Evolutionary conservation across 2,888 invertebrate genomes (phyloP), one percentile per base, ranked within the genome.

Genomic region (Coenonympha glycerion): DNA sequence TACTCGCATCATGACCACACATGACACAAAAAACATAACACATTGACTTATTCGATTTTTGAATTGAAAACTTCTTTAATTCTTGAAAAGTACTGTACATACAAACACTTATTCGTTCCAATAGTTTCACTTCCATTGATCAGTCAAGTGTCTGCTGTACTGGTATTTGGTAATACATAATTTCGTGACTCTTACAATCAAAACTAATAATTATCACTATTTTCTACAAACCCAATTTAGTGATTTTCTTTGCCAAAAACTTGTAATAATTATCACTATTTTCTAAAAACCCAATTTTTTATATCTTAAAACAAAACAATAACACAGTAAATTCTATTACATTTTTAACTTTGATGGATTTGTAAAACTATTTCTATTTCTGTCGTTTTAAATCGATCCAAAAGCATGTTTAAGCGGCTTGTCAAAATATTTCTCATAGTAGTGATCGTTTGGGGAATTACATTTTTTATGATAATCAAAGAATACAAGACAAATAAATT

Each of bases 381-480:
- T n/a, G n/a, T n/a, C n/a, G n/a, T n/a, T n/a, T n/a, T n/a, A n/a
- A n/a, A n/a, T n/a, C n/a, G 3, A 15, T 31, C 31, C 15, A 31
- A 21, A 42, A 53, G 18, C 15, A 57, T 56, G 55, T 47, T 59
- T 8, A 63, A 59, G 41, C 62, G 58, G 39, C 37, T 52, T 19
- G 44, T 65, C 1, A 66, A 68, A 60, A 45, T 66, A 13, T 56
- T 78, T 3, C 18, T 47, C 3, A n/a, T 71, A 0, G 9, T 72
- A 1, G 39, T 66, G 3, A 11, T 65, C 0, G 60, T 77, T 49
- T 79, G 76, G 78, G 6, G 68, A 3, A 63, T 72, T 6, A 68
- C 73, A 0, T 53, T 73, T 18, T 31, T 73, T 9, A 65, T 69
- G 2, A 63, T 77, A 13, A 36, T 66, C 2, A 66, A 55, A 13